A percentile compares a stretch with the other conserved stretches of the same genome.
These are phyloP conservation scores for Drepanosiphum platanoidis DNA, from an alignment of 2,888 invertebrate genomes.

Conservation along the genomic window DNA sequence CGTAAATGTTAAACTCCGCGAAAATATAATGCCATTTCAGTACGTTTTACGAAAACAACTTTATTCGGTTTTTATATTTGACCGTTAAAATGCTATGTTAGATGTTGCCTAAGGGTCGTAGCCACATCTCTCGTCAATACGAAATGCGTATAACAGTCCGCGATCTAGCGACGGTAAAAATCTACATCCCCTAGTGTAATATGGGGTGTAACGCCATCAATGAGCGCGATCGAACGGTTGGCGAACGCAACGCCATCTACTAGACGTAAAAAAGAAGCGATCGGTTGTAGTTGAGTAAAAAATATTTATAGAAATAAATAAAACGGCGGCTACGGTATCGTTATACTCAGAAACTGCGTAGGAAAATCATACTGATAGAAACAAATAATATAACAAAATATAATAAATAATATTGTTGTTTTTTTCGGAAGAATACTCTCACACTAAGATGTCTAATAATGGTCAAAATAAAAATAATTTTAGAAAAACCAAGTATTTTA, in stretches of 20 bases:
- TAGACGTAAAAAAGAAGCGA: not conserved
- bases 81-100: too few species aligned
- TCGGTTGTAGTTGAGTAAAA: not conserved
- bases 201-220: not conserved
- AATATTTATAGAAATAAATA: not conserved
- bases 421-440: too few species aligned
- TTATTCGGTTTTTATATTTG: too few species aligned
- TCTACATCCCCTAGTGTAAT: not conserved
- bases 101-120: not conserved
- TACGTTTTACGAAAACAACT: too few species aligned
- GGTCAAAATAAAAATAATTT: too few species aligned
- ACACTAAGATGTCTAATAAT: too few species aligned
- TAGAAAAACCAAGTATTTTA: too few species aligned
- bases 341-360: slow-evolving; percentile 20
- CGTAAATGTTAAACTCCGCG: too few species aligned
- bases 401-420: too few species aligned
- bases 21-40: too few species aligned
- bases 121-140: not conserved
- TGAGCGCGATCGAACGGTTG: not conserved
- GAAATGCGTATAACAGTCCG: not conserved
- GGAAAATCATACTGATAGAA: not conserved
- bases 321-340: not conserved
- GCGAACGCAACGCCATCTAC: slow-evolving; percentile 22
- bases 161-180: not conserved
- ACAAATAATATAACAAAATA: too few species aligned